These are phyloP conservation scores for Myotis myotis DNA, from an alignment of 2,797 vertebrate species.

Conservation along the genomic window DNA sequence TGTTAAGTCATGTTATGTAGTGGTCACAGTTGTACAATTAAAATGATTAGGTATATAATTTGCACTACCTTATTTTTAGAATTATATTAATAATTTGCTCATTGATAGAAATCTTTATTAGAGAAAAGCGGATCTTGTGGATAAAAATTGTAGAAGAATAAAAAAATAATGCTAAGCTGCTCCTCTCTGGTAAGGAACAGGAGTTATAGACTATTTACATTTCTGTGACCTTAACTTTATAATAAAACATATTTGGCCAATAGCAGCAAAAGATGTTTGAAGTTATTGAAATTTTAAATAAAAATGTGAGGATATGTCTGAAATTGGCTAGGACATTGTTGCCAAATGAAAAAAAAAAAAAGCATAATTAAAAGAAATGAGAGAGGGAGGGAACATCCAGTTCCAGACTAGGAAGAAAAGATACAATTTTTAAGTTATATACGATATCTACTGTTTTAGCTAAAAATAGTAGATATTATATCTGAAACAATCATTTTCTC, in stretches of 20 bases:
- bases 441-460: background rate
- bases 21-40: background rate
- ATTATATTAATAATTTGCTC: background rate
- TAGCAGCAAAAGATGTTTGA: background rate
- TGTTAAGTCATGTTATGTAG: background rate
- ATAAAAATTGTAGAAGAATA: background rate
- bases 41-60: background rate
- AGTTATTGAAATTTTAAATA: background rate
- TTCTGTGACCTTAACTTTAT: background rate
- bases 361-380: background rate
- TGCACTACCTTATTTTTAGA: background rate
- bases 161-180: background rate
- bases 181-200: background rate
- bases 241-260: background rate
- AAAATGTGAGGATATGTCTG: background rate
- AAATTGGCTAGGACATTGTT: background rate
- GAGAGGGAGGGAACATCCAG: background rate
- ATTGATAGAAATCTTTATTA: background rate
- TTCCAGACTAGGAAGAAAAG: background rate
- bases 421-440: background rate
- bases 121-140: background rate
- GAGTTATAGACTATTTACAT: background rate
- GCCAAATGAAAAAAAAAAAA: background rate
- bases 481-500: background rate
- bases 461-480: no score